phyloP scores from a whole-genome alignment of 2,113 vertebrate species.

The Lonchura striata region DNA sequence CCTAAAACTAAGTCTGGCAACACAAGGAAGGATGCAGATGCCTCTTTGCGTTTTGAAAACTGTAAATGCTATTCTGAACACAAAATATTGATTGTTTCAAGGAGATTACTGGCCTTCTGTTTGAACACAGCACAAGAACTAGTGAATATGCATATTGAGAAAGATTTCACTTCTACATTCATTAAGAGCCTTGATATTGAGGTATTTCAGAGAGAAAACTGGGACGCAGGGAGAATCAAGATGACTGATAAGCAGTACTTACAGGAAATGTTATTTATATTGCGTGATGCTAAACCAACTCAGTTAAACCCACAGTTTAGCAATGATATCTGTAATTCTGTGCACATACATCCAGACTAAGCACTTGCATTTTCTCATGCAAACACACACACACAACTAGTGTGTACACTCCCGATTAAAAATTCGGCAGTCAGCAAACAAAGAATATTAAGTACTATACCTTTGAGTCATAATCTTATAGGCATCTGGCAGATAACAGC shows the following conservation, averaged over 20 bases:
- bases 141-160: neutral
- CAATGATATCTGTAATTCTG: neutral
- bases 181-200: neutral
- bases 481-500: conserved; percentile 96
- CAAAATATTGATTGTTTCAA: neutral
- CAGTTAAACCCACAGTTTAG: neutral
- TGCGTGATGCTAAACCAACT: neutral
- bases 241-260: neutral
- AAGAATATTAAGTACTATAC: conserved; percentile 66
- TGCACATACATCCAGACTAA: neutral
- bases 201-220: neutral
- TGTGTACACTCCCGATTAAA: neutral
- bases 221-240: neutral
- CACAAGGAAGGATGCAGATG: neutral
- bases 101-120: neutral
- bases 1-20: neutral
- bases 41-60: neutral
- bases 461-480: conserved; percentile 99
- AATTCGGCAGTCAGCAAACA: neutral
- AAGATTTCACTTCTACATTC: neutral
- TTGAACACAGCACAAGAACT: neutral
- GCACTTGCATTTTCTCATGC: neutral
- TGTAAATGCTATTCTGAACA: neutral
- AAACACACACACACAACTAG: neutral
- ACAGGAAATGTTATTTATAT: neutral